A percentile compares a stretch with the other conserved stretches of the same genome.
Conservation (phyloP, 2,888 invertebrate species). For the Mechanitis messenoides region DNA sequence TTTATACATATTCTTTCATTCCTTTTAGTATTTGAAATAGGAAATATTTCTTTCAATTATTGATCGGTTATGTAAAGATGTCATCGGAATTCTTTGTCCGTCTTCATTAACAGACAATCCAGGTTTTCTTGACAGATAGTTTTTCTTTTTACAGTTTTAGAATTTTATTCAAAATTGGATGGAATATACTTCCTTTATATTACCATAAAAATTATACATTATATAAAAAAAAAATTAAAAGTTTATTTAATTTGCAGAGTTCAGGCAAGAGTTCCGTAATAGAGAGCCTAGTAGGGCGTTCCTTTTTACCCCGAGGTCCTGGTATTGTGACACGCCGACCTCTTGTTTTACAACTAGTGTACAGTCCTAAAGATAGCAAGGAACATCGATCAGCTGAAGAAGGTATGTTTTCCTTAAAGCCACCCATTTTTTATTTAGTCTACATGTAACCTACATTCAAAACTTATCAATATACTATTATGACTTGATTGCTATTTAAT, state of each 20-base stretch:
- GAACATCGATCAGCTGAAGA: conserved; percentile 91
- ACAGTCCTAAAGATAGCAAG: conserved; percentile 92
- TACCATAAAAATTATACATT: too few relatives aligned
- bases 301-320: conserved; percentile 97
- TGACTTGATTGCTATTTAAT: too few relatives aligned
- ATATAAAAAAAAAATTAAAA: background rate
- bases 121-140: conserved; percentile 23
- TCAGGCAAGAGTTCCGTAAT: conserved; percentile 99
- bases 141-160: background rate
- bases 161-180: background rate
- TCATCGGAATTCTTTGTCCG: conserved; percentile 71
- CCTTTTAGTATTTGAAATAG: background rate
- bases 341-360: conserved; percentile 93
- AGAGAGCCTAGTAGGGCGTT: conserved; percentile 97
- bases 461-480: background rate
- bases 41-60: conserved; percentile 10
- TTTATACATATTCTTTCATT: conserved; percentile 20
- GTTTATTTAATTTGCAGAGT: conserved; percentile 79
- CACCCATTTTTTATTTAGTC: conserved; percentile 1
- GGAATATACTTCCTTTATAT: background rate
- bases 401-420: conserved; percentile 69
- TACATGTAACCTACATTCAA: background rate
- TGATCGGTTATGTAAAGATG: conserved; percentile 69
- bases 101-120: conserved; percentile 50
- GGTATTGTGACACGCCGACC: conserved; percentile 98